Evolutionary conservation across 2,888 invertebrate genomes (phyloP), one percentile per base, ranked within the genome.

Genomic region (Metalampra italica): DNA sequence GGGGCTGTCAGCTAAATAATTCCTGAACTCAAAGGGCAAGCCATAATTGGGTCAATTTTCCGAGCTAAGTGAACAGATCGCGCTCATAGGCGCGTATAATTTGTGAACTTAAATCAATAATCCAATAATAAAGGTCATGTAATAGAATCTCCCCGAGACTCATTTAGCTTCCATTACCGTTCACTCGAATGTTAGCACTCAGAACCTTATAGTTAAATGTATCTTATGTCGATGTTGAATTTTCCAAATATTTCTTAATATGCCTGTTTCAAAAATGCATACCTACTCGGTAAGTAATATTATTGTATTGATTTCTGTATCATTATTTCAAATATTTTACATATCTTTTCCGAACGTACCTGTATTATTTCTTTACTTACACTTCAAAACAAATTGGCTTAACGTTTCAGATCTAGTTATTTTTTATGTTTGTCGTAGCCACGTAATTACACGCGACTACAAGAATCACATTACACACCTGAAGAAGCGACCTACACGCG

Each of bases 401-500:
- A n/a, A n/a, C n/a, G n/a, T n/a, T n/a, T n/a, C n/a, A n/a, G n/a
- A n/a, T n/a, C n/a, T n/a, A n/a, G n/a, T n/a, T n/a, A n/a, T n/a
- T n/a, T n/a, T n/a, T n/a, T n/a, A n/a, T n/a, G n/a, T n/a, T n/a
- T n/a, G n/a, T n/a, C n/a, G 22, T 5, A 22, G 22, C 22, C 3
- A 22, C 22, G 2, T 22, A 22, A 22, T 22, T 22, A 22, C n/a
- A n/a, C n/a, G n/a, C n/a, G n/a, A n/a, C n/a, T n/a, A n/a, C n/a
- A n/a, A n/a, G n/a, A n/a, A n/a, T n/a, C n/a, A n/a, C 22, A 22
- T 22, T 5, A 22, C 22, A 22, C 22, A 22, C 22, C 22, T 22
- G 43, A 61, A 55, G 56, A 59, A 60, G 55, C 38, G 36, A 60
- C 68, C 62, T 64, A 65, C 1, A 65, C 60, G 58, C 66, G 65